phyloP scores from a whole-genome alignment of 1,140 invertebrate species.

The Saccostrea cuccullata region DNA sequence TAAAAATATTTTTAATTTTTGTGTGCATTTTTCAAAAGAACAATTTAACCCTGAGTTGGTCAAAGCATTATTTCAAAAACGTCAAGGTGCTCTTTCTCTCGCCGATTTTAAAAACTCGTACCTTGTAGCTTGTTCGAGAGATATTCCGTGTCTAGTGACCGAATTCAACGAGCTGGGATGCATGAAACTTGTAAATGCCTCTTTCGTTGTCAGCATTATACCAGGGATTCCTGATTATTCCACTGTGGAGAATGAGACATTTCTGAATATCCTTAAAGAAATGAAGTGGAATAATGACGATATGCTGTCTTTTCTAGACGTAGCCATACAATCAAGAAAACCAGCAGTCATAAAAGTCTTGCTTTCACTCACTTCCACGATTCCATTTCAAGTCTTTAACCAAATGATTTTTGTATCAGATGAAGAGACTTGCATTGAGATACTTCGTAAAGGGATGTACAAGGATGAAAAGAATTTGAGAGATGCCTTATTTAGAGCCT shows the following conservation, averaged over 20 bases:
- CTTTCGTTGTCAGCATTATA: background rate
- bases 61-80: background rate
- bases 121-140: background rate
- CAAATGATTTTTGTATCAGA: background rate
- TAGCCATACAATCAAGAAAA: conserved; percentile 7
- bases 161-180: background rate
- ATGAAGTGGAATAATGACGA: background rate
- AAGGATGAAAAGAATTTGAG: background rate
- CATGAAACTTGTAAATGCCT: background rate
- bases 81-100: background rate
- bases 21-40: background rate
- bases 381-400: background rate
- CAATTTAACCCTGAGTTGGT: background rate
- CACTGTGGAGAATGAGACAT: background rate
- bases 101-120: background rate
- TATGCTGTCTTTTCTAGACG: background rate
- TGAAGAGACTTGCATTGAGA: background rate
- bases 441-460: background rate
- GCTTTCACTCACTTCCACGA: background rate
- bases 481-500: background rate
- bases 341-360: background rate
- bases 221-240: background rate
- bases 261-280: background rate
- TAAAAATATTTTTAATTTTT: background rate
- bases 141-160: background rate